A percentile compares a stretch with the other conserved stretches of the same genome.
phyloP scores from a whole-genome alignment of 2,113 vertebrate genomes.

The Oryzias melastigma region DNA sequence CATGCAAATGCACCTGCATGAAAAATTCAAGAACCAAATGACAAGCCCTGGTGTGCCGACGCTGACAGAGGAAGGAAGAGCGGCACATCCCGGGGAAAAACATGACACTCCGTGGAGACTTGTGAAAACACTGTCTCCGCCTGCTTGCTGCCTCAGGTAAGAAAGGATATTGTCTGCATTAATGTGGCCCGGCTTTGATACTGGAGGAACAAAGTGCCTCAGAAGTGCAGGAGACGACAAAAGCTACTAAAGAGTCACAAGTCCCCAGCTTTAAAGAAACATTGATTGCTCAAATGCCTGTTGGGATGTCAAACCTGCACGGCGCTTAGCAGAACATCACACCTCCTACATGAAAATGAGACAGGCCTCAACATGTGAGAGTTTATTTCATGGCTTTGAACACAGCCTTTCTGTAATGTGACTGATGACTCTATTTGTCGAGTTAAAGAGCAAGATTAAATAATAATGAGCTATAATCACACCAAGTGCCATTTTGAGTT shows the following conservation, averaged over 20 bases:
- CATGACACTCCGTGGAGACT: constrained; percentile 67
- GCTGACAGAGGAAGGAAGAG: constrained; percentile 61
- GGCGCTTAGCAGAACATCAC: constrained; percentile 65
- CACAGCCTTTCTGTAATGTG: constrained; percentile 40
- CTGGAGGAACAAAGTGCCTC: constrained; percentile 52
- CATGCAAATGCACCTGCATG: constrained; percentile 70
- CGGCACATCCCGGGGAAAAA: constrained; percentile 55
- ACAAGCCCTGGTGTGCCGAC: constrained; percentile 59
- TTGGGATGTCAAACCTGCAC: constrained; percentile 57
- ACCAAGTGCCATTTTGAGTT: constrained; percentile 19
- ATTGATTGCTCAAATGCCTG: constrained; percentile 66
- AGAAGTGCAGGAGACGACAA: constrained; percentile 59
- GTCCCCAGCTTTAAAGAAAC: constrained; percentile 72
- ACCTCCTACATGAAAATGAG: constrained; percentile 58
- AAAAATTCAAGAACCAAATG: constrained; percentile 73
- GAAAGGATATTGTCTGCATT: constrained; percentile 70
- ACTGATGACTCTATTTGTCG: constrained; percentile 52
- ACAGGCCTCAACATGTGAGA: constrained; percentile 54
- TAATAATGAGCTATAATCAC: constrained; percentile 23
- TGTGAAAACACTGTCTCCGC: constrained; percentile 71
- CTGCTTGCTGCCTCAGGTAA: constrained; percentile 74
- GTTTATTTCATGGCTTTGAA: constrained; percentile 51
- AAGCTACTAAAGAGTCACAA: constrained; percentile 67
- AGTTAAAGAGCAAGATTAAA: constrained; percentile 25
- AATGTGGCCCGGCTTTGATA: constrained; percentile 75